Evolutionary conservation across 1,140 invertebrate species (phyloP), one percentile per base, ranked within the genome.

Genomic region (Protaetia brevitarsis): DNA sequence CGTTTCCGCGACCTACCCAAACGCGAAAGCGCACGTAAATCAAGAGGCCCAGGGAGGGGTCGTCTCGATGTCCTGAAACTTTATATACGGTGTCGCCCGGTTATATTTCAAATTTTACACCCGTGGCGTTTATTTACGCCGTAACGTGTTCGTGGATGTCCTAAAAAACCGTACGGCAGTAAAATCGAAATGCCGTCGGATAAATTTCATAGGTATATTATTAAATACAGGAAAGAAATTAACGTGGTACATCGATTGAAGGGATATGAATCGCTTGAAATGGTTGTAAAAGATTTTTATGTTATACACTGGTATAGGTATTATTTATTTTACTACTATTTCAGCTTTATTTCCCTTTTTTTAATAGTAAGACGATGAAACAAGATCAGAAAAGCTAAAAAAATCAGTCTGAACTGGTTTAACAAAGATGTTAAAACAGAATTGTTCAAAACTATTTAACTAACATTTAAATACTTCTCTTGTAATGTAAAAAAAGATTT

Each of bases 41-140:
- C 64, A 65, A 65, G 64, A 59, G 64, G 28, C 51, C 64, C 64
- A 56, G 51, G 29, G 28, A 26, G 30, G 57, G 23, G 34, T 57
- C 29, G 51, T 21, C 64, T 26, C 16, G 64, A 51, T 57, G 63
- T 51, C 63, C 63, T 51, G 41, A 51, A 51, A 36, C 41, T 41
- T 64, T 64, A 64, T 64, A 64, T 64, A 64, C 41, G 30, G 51
- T 65, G 64, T 65, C 51, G 57, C 51, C 64, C 64, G 59, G 64
- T 65, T 65, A 51, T 65, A 65, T 65, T 59, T 65, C 64, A 65
- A 65, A 65, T 65, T 65, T 59, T 59, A 65, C 56, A 59, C 51
- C 64, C 64, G 41, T 23, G n/a, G 26, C 41, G 41, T 51, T 51
- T 51, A 51, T 51, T 51, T 51, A 51, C 41, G 19, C 41, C 19